Evolutionary conservation across 2,888 invertebrate species (phyloP), one percentile per base, ranked within the genome.

Genomic region (Trimorus sp.): DNA sequence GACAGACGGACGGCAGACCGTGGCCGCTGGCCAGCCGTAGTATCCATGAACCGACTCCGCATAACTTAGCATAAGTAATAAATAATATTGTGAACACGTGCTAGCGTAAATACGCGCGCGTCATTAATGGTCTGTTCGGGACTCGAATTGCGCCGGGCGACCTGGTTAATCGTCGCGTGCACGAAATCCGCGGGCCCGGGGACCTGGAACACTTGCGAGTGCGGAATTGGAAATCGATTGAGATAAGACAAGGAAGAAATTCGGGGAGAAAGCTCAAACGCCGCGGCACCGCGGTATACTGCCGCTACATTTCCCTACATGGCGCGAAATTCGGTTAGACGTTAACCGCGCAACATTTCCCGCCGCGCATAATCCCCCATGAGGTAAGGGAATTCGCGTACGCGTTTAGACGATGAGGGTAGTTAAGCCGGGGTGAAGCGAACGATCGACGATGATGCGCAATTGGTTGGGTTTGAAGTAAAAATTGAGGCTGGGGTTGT

Each of bases 61-160:
- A 91, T 91, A 91, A 90, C 88, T 91, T 91, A 90, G 90, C 91
- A 91, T 91, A 90, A 91, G 91, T 91, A 90, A 90, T 91, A 91
- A 91, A 91, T 90, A 91, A 91, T 91, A 90, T 89, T 89, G 86
- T 87, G 88, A 89, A 88, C 90, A 88, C 90, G 90, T 89, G 90
- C 89, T 88, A 83, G 86, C 86, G 88, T 87, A 87, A 88, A 89
- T 87, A 87, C 87, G 86, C 87, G 85, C 85, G 88, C 88, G 87
- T 84, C 84, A 84, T 82, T 84, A 84, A 84, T 82, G 75, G 65
- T 77, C 73, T 75, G 71, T 69, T 78, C 71, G 58, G 42, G 66
- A 76, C 77, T 74, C 79, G 80, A 84, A 80, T 84, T 76, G 78
- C 59, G 60, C 63, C 49, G 51, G 9, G 59, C 49, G 77, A 74